These are phyloP conservation scores for Vimba vimba DNA, from an alignment of 2,113 vertebrate genomes.

Conservation along the genomic window DNA sequence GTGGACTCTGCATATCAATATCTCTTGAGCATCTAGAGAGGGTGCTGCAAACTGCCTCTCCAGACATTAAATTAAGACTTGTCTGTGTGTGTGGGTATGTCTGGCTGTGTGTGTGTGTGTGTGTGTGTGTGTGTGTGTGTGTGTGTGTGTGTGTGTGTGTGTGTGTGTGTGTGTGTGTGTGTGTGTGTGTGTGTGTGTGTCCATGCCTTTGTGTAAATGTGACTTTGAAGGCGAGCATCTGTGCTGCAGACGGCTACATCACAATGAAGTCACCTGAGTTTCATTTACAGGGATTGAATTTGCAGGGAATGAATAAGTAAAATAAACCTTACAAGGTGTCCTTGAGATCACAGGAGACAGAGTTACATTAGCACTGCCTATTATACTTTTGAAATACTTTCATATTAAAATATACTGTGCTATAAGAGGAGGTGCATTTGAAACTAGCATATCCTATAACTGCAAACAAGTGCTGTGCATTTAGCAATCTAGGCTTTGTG, in stretches of 20 bases:
- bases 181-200: background rate
- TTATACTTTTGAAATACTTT: background rate
- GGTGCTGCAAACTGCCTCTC: background rate
- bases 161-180: too few species aligned
- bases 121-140: too few species aligned
- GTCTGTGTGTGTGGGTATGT: background rate
- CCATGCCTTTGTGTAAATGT: conserved; percentile 30
- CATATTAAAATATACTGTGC: background rate
- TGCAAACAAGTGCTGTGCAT: conserved; percentile 12
- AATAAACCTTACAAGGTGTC: conserved; percentile 13
- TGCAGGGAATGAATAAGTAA: conserved; percentile 28
- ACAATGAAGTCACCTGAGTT: conserved; percentile 40
- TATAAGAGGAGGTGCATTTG: background rate
- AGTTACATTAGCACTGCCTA: conserved; percentile 4
- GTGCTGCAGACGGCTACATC: conserved; percentile 19
- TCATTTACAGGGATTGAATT: conserved; percentile 28
- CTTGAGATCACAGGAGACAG: background rate
- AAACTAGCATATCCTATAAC: background rate
- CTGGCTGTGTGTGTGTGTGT: background rate
- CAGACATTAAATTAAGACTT: conserved; percentile 25
- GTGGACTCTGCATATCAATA: background rate
- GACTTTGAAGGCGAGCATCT: conserved; percentile 40
- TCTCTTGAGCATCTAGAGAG: background rate
- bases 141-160: background rate
- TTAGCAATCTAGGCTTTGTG: background rate